A percentile compares a stretch with the other conserved stretches of the same genome.
phyloP scores from a whole-genome alignment of 2,113 vertebrate species.

The Scatophagus argus region DNA sequence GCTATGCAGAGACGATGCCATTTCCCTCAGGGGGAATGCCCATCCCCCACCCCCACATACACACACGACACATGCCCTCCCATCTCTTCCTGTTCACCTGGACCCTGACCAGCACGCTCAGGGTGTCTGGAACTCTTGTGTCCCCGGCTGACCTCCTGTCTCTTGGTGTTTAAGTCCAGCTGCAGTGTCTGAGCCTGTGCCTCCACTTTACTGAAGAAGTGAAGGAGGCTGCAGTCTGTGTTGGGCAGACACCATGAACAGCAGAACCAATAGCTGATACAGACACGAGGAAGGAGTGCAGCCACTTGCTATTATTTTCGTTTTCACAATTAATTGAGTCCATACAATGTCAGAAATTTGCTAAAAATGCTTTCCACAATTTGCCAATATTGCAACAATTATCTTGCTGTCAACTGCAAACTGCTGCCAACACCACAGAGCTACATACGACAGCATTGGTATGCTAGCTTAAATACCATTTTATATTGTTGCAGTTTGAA shows the following conservation, averaged over 20 bases:
- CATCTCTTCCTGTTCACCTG: constrained; percentile 57
- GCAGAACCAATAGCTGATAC: constrained; percentile 8
- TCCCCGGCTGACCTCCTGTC: constrained; percentile 41
- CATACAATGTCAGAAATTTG: too few relatives aligned
- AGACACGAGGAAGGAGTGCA: not conserved
- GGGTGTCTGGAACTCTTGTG: constrained; percentile 28
- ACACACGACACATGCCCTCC: not conserved
- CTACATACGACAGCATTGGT: not conserved
- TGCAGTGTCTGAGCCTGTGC: constrained; percentile 1
- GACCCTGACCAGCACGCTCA: constrained; percentile 37
- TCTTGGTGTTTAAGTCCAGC: constrained; percentile 18
- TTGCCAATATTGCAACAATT: not conserved
- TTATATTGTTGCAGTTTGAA: not conserved
- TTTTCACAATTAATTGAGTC: too few relatives aligned
- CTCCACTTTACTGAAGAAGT: constrained; percentile 3
- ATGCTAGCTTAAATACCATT: not conserved
- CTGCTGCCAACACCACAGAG: not conserved
- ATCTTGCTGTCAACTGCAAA: not conserved
- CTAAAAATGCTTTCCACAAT: too few relatives aligned
- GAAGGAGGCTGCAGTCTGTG: constrained; percentile 6
- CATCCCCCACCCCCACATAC: constrained; percentile 37
- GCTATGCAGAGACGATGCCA: constrained; percentile 62
- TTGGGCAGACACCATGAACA: constrained; percentile 18
- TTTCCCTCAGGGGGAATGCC: constrained; percentile 55
- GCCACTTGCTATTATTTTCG: too few relatives aligned